Evolutionary conservation across 37 sponge, comb jelly and placozoan species (phyloP), one percentile per base, ranked within the genome.

Genomic region (Oopsacas minuta): DNA sequence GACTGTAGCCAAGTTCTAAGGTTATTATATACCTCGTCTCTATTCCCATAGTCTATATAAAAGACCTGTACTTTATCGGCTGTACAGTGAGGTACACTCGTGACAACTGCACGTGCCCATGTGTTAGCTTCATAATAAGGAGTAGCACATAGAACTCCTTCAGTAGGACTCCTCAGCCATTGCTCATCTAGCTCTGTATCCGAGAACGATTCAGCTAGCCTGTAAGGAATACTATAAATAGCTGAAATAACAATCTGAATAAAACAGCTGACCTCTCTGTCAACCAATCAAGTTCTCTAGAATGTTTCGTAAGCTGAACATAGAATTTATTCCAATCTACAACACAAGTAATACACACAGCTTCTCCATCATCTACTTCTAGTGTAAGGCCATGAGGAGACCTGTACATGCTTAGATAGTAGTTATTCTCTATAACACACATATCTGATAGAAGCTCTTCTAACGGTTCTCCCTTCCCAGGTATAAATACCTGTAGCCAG

Each of bases 131-230:
- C 75, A 34, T 61, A 61, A 34, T 61, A 61, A 34, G 75, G 75
- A 61, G 75, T 34, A 5, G 75, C 75, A 34, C 75, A 61, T 34
- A 61, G 75, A 34, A 61, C 75, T 3, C 75, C 75, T 12, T 61
- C 75, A 61, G 75, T 61, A 34, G 75, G 75, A 61, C 75, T 61
- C 28, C 75, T 25, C 28, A 61, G 75, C 20, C 28, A 61, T 34
- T 61, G 75, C 75, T 61, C 75, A 34, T 61, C 75, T 12, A 61
- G 75, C 75, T 61, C 75, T 12, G 75, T 61, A 34, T 61, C 75
- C 1, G 75, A 61, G 75, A 61, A 61, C 32, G 75, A 61, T 12
- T 61, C 75, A 7, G 75, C 75, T 34, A 61, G 30, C 22, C 75
- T 42, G 49, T 17, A 42, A 15, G 49, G 15, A 42, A 42, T 42